A percentile compares a stretch with the other conserved stretches of the same genome.
Evolutionary conservation across 2,113 vertebrate genomes (phyloP).

Genomic region (Stictonetta naevosa): DNA sequence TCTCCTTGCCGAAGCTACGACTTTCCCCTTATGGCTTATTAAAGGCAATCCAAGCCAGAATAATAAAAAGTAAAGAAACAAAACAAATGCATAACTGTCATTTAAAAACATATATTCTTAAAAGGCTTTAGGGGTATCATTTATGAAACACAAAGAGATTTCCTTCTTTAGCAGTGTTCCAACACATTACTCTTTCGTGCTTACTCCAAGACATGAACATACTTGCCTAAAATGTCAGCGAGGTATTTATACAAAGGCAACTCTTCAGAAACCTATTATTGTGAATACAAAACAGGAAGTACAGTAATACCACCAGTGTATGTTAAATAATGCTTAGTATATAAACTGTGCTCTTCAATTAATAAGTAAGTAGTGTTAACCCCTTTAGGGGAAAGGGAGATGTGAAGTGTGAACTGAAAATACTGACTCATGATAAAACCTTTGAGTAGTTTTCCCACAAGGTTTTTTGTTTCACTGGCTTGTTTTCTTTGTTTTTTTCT

Average conservation of each 20-base stretch:
- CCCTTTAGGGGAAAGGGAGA: constrained; percentile 38
- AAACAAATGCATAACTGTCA: constrained; percentile 65
- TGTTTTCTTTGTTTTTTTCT: not conserved
- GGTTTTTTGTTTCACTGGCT: not conserved
- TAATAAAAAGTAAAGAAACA: constrained; percentile 48
- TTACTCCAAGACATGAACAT: constrained; percentile 86
- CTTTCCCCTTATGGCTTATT: not conserved
- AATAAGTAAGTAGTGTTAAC: constrained; percentile 57
- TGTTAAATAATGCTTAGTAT: constrained; percentile 73
- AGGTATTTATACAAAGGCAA: constrained; percentile 88
- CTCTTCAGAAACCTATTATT: constrained; percentile 84
- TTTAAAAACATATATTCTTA: constrained; percentile 71
- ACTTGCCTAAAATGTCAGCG: constrained; percentile 89
- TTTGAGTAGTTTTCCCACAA: constrained; percentile 15
- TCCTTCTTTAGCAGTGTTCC: constrained; percentile 89
- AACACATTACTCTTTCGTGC: constrained; percentile 84
- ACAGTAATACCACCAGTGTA: constrained; percentile 69
- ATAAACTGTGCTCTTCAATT: constrained; percentile 69
- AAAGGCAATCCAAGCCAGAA: not conserved
- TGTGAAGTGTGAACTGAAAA: constrained; percentile 27
- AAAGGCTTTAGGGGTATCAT: constrained; percentile 69
- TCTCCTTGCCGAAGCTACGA: not conserved
- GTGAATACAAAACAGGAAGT: constrained; percentile 78
- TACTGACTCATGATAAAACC: constrained; percentile 42
- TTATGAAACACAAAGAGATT: constrained; percentile 86